Evolutionary conservation across 2,797 vertebrate species (phyloP).

Genomic region (Stomatorhinus walkeri): DNA sequence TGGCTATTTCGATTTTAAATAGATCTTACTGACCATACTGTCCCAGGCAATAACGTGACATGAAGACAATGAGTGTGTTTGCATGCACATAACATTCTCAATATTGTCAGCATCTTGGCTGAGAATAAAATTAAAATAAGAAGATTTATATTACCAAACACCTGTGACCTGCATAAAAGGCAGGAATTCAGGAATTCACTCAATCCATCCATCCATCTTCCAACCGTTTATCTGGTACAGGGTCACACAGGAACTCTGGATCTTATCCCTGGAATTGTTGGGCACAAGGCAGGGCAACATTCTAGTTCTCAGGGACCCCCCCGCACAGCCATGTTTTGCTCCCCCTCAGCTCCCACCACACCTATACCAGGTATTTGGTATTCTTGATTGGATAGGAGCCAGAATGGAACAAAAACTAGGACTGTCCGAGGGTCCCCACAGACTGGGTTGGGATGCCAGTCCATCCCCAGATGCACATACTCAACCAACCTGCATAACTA

Average conservation of each 20-base stretch:
- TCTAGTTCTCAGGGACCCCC: not conserved
- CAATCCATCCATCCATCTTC: not conserved
- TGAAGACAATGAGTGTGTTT: not conserved
- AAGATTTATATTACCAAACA: not conserved
- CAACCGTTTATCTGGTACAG: not conserved
- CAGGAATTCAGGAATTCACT: not conserved
- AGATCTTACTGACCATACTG: not conserved
- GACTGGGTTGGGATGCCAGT: not conserved
- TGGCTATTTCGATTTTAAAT: not conserved
- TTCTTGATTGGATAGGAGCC: not conserved
- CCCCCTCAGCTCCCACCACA: not conserved
- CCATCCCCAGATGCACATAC: not conserved
- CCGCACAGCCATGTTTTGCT: not conserved
- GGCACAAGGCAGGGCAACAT: not conserved
- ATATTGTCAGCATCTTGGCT: not conserved
- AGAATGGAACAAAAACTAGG: not conserved
- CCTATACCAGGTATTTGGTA: not conserved
- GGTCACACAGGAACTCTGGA: not conserved
- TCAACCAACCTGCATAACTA: not conserved
- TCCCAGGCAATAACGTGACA: not conserved
- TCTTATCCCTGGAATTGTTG: not conserved
- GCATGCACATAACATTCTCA: not conserved
- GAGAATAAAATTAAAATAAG: not conserved
- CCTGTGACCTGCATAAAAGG: not conserved
- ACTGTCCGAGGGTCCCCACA: not conserved